Conservation (phyloP, 2,888 invertebrate genomes). For the Ctena decussata region DNA sequence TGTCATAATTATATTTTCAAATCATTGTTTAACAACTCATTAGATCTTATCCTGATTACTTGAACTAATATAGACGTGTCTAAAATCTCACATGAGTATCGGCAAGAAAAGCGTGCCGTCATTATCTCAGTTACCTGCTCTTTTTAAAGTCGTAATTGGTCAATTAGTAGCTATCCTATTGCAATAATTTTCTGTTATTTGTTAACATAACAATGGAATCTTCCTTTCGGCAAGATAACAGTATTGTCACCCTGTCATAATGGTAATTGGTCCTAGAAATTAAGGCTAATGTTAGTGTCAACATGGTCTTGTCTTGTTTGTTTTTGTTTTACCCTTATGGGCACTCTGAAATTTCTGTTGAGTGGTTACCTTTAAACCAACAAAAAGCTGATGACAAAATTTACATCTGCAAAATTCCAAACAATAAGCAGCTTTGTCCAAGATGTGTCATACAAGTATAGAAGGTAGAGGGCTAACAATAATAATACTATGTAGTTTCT, state of each 20-base stretch:
- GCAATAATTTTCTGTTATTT: neutral
- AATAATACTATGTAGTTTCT: too few relatives aligned
- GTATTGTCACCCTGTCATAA: neutral
- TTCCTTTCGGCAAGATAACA: neutral
- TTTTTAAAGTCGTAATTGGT: neutral
- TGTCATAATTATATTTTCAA: neutral
- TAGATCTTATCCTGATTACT: neutral
- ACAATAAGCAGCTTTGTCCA: too few relatives aligned
- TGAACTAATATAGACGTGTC: neutral
- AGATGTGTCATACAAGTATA: too few relatives aligned
- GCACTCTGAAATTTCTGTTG: too few relatives aligned
- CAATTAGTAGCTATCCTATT: constrained; percentile 10
- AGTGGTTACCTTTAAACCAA: too few relatives aligned
- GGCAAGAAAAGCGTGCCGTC: neutral
- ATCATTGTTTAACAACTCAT: neutral
- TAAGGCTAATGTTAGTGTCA: neutral
- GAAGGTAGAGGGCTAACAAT: too few relatives aligned
- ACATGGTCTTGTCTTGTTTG: too few relatives aligned
- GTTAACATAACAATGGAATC: neutral
- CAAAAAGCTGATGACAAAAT: too few relatives aligned
- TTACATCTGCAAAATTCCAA: too few relatives aligned
- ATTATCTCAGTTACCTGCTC: neutral
- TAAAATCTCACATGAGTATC: neutral
- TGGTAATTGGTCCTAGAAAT: neutral
- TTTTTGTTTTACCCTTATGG: too few relatives aligned